Conservation (phyloP, 2,113 vertebrate genomes). For the Psephotus haematonotus region DNA sequence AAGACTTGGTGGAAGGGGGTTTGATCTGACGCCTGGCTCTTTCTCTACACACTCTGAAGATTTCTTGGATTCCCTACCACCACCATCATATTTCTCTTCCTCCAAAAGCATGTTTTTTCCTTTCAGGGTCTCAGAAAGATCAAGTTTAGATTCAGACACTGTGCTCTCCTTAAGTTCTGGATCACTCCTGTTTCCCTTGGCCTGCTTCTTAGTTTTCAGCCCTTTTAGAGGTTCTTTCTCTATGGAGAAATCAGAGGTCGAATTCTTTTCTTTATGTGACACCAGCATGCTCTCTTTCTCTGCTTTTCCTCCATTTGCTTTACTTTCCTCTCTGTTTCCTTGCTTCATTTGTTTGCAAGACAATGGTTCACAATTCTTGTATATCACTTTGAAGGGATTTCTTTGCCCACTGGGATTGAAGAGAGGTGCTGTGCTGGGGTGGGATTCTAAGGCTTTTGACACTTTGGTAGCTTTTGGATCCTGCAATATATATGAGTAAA, state of each 20-base stretch:
- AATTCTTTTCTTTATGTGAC: background rate
- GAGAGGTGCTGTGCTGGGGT: background rate
- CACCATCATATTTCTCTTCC: background rate
- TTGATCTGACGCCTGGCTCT: background rate
- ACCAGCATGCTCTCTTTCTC: background rate
- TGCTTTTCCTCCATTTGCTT: background rate
- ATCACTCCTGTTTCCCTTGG: background rate
- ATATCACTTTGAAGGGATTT: slow-evolving; percentile 87
- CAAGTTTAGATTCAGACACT: background rate
- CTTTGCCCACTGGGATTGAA: slow-evolving; percentile 62
- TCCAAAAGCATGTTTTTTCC: background rate
- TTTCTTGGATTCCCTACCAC: background rate
- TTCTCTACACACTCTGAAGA: background rate
- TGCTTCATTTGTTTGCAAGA: slow-evolving; percentile 67
- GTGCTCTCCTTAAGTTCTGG: background rate
- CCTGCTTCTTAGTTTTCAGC: slow-evolving; percentile 55
- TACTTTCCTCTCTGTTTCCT: background rate
- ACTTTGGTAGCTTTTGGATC: slow-evolving; percentile 69
- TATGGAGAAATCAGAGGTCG: background rate
- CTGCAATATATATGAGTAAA: slow-evolving; percentile 35
- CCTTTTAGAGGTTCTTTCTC: slow-evolving; percentile 59
- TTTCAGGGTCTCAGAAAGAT: background rate
- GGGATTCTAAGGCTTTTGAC: background rate
- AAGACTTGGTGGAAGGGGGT: background rate
- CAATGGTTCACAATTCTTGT: slow-evolving; percentile 65